Evolutionary conservation across 2,113 vertebrate genomes (phyloP).

Genomic region (Trogon melanurus): DNA sequence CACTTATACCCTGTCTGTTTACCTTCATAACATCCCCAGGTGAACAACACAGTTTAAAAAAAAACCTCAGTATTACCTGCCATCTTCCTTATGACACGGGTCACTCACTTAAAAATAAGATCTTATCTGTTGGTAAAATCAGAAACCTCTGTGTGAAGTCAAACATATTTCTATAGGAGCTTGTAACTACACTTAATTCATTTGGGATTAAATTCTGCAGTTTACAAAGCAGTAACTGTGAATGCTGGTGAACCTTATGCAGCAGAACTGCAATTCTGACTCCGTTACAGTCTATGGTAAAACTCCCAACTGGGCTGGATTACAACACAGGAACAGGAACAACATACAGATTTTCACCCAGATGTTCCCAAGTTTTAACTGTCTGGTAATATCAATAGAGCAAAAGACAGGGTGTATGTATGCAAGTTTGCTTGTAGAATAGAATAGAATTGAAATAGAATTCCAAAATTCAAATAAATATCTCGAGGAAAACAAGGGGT

Average conservation of each 20-base stretch:
- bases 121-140: neutral
- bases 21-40: neutral
- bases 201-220: neutral
- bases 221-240: neutral
- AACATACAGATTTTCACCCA: neutral
- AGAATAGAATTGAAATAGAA: neutral
- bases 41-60: neutral
- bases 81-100: neutral
- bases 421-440: neutral
- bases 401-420: neutral
- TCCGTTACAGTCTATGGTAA: neutral
- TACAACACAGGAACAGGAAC: neutral
- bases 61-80: neutral
- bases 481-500: neutral
- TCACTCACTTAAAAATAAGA: constrained; percentile 5
- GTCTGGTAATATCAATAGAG: neutral
- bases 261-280: neutral
- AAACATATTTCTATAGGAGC: neutral
- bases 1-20: neutral
- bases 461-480: neutral
- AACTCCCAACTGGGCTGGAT: neutral
- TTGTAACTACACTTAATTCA: neutral
- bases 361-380: neutral
- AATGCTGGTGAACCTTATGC: neutral
- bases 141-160: neutral